Conservation (phyloP, 2,797 vertebrate genomes). For the Pantherophis vulpinus region DNA sequence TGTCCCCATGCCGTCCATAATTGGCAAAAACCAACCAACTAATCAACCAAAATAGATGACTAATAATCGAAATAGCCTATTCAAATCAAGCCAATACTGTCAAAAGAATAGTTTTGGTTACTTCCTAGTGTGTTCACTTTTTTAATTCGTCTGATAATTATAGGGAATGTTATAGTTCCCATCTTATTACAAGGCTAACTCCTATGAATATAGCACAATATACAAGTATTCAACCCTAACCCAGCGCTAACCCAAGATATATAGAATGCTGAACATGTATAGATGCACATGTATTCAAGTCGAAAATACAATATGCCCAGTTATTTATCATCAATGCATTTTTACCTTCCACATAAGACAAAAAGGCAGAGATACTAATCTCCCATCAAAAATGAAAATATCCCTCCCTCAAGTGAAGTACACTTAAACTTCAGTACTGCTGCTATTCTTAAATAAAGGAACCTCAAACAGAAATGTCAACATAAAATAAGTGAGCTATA, state of each 20-base stretch:
- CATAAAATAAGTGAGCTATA: not conserved
- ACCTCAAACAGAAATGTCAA: not conserved
- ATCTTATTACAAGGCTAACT: not conserved
- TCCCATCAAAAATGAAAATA: not conserved
- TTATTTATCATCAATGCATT: not conserved
- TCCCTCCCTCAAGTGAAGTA: not conserved
- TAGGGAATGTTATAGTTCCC: not conserved
- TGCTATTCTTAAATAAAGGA: not conserved
- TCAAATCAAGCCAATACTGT: not conserved
- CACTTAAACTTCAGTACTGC: not conserved
- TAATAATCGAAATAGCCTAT: not conserved
- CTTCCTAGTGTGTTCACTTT: not conserved
- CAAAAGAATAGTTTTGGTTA: not conserved
- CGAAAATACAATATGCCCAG: not conserved
- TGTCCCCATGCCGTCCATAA: not conserved
- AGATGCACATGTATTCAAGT: not conserved
- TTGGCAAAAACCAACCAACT: not conserved
- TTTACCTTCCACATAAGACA: not conserved
- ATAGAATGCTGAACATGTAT: not conserved
- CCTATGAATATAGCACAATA: not conserved
- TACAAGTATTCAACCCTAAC: not conserved
- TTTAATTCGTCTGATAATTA: not conserved
- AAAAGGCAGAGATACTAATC: not conserved
- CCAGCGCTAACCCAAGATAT: not conserved
- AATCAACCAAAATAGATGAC: not conserved